These are phyloP conservation scores for Agelaius tricolor DNA, from an alignment of 2,113 vertebrate genomes.

Conservation along the genomic window DNA sequence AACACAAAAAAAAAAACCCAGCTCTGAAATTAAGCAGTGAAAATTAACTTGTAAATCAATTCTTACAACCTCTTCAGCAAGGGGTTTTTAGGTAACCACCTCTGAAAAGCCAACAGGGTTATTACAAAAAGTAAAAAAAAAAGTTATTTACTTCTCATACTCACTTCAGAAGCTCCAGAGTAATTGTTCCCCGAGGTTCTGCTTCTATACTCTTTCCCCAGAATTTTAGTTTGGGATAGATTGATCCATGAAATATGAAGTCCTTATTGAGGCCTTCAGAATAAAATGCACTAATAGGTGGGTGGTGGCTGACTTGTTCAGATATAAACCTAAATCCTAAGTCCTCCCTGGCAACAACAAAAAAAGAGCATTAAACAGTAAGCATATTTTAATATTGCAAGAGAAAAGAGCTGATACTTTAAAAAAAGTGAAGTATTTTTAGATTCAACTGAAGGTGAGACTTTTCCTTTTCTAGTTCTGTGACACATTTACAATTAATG, in stretches of 20 bases:
- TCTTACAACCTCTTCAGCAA: neutral
- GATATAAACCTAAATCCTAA: conserved; percentile 92
- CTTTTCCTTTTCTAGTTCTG: neutral
- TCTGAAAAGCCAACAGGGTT: neutral
- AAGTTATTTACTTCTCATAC: conserved; percentile 48
- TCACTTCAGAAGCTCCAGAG: conserved; percentile 91
- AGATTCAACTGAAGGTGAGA: neutral
- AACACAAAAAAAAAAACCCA: neutral
- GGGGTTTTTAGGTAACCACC: neutral
- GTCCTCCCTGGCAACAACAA: conserved; percentile 81
- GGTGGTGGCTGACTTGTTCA: conserved; percentile 97
- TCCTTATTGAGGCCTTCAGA: conserved; percentile 89
- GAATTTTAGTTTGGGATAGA: conserved; percentile 96
- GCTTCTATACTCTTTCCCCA: conserved; percentile 99
- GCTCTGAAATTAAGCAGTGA: neutral
- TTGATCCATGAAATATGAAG: conserved; percentile 94
- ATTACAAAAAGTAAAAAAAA: neutral
- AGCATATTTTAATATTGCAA: neutral
- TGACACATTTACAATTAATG: neutral
- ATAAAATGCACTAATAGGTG: conserved; percentile 93
- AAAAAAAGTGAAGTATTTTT: neutral
- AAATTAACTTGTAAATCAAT: neutral
- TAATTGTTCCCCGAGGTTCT: conserved; percentile 94
- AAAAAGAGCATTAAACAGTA: neutral
- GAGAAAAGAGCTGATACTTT: neutral